Percentiles rank a stretch among this genome's conserved stretches.
Conservation (phyloP, 2,888 invertebrate genomes). For the Aquatica leii region DNA sequence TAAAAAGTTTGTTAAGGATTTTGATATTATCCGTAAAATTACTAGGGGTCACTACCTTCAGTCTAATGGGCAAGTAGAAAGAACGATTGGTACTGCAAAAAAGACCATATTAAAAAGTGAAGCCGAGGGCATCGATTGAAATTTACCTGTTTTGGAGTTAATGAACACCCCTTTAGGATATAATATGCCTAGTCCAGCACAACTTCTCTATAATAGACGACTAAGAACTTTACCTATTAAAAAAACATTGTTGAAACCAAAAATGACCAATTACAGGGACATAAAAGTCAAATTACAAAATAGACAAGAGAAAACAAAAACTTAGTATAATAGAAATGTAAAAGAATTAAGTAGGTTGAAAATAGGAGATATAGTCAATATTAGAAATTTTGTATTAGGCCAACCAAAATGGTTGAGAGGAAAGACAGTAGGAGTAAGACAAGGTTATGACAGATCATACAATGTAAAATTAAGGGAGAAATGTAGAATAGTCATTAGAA, state of each 20-base stretch:
- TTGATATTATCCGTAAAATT: not conserved
- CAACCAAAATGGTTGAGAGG: too few relatives aligned
- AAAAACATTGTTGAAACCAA: not conserved
- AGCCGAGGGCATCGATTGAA: not conserved
- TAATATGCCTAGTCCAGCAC: too few relatives aligned
- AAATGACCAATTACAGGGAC: too few relatives aligned
- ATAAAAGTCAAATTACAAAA: too few relatives aligned
- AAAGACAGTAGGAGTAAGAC: too few relatives aligned
- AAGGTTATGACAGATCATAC: not conserved
- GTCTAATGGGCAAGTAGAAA: constrained; percentile 12
- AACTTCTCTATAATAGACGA: too few relatives aligned
- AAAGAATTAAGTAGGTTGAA: not conserved
- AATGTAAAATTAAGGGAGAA: not conserved
- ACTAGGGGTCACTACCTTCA: constrained; percentile 5
- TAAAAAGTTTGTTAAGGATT: too few relatives aligned
- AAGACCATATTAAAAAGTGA: constrained; percentile 9
- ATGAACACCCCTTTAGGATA: too few relatives aligned
- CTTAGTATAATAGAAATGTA: not conserved
- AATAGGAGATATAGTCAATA: not conserved
- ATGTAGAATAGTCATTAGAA: not conserved
- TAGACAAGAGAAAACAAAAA: too few relatives aligned
- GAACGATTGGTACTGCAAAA: not conserved
- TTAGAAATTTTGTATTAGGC: too few relatives aligned
- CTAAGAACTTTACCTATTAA: not conserved
- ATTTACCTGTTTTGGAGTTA: not conserved